Conservation (phyloP, 2,113 vertebrate genomes). For the Zosterops borbonicus region DNA sequence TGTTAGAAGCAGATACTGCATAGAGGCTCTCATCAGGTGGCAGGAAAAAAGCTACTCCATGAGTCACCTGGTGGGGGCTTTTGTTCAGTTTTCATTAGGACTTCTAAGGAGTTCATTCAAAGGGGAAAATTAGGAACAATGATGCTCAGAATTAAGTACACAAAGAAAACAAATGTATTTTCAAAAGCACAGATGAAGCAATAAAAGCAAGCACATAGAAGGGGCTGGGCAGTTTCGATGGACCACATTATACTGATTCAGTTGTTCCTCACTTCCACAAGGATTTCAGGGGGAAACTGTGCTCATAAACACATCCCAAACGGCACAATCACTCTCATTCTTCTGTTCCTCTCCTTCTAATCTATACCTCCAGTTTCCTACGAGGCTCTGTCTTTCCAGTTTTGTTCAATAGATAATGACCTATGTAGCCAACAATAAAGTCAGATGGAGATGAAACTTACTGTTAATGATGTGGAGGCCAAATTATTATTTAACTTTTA, state of each 20-base stretch:
- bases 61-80: background rate
- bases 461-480: slow-evolving; percentile 29
- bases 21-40: background rate
- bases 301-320: background rate
- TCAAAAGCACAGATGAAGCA: background rate
- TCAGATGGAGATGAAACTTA: background rate
- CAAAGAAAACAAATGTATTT: slow-evolving; percentile 6
- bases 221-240: background rate
- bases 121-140: background rate
- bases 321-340: background rate
- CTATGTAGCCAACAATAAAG: slow-evolving; percentile 29
- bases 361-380: background rate
- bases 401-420: background rate
- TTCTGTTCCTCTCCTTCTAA: background rate
- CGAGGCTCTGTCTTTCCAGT: background rate
- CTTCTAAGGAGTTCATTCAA: slow-evolving; percentile 3
- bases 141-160: background rate
- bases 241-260: background rate
- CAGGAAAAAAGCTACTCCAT: background rate
- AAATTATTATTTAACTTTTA: slow-evolving; percentile 62
- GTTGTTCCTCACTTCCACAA: background rate
- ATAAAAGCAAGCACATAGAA: background rate
- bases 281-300: background rate
- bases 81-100: background rate
- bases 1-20: background rate